Evolutionary conservation across 2,797 vertebrate genomes (phyloP).

Genomic region (Acridotheres tristis): DNA sequence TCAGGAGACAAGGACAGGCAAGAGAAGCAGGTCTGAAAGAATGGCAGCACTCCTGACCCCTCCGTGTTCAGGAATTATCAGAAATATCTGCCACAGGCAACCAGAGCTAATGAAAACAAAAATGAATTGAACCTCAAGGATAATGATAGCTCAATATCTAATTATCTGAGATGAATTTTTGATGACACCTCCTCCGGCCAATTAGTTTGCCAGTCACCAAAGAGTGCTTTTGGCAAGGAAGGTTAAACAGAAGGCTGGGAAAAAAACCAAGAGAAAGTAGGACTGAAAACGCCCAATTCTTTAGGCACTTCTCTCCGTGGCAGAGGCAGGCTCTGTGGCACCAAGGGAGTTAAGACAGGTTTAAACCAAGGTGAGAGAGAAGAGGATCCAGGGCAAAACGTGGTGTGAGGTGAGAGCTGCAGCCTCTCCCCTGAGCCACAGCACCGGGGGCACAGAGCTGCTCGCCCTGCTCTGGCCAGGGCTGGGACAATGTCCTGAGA

Average conservation of each 20-base stretch:
- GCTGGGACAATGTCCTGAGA: neutral
- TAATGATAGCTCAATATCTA: slow-evolving; percentile 26
- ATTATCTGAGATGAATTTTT: slow-evolving; percentile 58
- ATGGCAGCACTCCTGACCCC: neutral
- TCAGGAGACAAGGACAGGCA: slow-evolving; percentile 2
- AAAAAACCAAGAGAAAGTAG: neutral
- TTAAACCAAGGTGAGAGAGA: neutral
- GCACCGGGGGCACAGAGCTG: rapidly evolving
- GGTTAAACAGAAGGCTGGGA: neutral
- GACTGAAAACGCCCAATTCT: neutral
- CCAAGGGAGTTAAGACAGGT: neutral
- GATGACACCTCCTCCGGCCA: neutral
- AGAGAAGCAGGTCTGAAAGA: neutral
- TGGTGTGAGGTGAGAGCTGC: rapidly evolving
- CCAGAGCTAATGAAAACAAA: slow-evolving; percentile 50
- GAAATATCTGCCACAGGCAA: slow-evolving; percentile 9
- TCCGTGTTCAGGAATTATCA: neutral
- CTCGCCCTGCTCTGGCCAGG: neutral
- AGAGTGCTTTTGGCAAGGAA: neutral
- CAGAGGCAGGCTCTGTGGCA: neutral
- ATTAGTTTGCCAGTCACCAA: neutral
- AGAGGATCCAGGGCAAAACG: neutral
- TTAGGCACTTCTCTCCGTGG: neutral
- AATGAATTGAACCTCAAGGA: slow-evolving; percentile 20
- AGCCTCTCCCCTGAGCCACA: neutral